phyloP scores from a whole-genome alignment of 2,797 vertebrate genomes.

The Pagetopsis macropterus region DNA sequence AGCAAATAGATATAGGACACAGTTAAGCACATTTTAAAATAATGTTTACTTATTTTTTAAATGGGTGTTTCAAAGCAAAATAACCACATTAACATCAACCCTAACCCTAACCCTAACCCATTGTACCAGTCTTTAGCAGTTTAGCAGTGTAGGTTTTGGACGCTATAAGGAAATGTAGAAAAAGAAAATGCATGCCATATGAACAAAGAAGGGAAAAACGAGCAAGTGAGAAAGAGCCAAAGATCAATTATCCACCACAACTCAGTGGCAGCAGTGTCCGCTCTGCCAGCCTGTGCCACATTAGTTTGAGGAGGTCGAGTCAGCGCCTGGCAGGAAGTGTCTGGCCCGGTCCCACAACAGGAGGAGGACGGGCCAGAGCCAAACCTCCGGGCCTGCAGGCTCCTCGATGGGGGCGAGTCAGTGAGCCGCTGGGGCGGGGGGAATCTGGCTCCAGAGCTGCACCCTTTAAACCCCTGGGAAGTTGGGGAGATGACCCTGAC shows the following conservation, averaged over 20 bases:
- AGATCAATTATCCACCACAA: constrained; percentile 55
- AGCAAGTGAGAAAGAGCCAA: constrained; percentile 41
- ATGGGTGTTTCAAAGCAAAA: neutral
- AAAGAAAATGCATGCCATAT: constrained; percentile 24
- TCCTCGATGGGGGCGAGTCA: constrained; percentile 74
- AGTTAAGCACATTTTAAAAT: neutral
- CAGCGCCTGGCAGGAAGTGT: constrained; percentile 74
- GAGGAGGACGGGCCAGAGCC: constrained; percentile 56
- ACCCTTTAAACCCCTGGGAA: constrained; percentile 68
- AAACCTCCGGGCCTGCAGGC: constrained; percentile 65
- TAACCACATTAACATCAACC: neutral
- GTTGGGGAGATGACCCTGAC: constrained; percentile 65
- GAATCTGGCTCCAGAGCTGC: constrained; percentile 60
- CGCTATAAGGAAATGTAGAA: constrained; percentile 1
- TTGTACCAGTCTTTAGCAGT: no score
- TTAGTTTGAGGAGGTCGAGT: constrained; percentile 83
- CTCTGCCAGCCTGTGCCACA: constrained; percentile 74
- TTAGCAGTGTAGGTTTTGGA: no score
- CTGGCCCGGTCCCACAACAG: constrained; percentile 73
- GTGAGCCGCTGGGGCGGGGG: constrained; percentile 75
- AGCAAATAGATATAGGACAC: neutral
- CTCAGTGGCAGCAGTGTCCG: constrained; percentile 63
- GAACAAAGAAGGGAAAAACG: constrained; percentile 41
- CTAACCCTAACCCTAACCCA: no score
- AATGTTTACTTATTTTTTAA: neutral